Conservation (phyloP, 2,797 vertebrate species). For the Bufotes viridis region DNA sequence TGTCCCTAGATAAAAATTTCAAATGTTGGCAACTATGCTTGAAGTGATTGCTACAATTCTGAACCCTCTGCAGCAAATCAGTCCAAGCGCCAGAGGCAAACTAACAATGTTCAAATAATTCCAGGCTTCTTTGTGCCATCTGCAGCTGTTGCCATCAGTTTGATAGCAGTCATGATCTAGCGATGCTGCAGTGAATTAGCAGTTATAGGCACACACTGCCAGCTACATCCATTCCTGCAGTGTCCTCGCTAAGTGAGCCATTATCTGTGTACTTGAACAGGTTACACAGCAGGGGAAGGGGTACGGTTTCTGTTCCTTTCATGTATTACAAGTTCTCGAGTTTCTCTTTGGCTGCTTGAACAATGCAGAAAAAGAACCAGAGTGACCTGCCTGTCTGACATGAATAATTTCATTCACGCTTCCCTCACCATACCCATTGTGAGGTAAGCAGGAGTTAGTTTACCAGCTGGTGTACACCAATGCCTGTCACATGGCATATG, state of each 20-base stretch:
- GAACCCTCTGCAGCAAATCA: not conserved
- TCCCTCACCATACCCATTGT: conserved; percentile 57
- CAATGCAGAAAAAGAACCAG: conserved; percentile 41
- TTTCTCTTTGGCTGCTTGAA: conserved; percentile 49
- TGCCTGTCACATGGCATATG: conserved; percentile 22
- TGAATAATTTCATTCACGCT: conserved; percentile 59
- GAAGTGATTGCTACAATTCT: not conserved
- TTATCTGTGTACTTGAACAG: conserved; percentile 33
- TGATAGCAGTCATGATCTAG: not conserved
- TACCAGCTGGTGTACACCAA: conserved; percentile 37
- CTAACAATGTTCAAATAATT: not conserved
- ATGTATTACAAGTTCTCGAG: conserved; percentile 60
- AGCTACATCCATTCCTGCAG: not conserved
- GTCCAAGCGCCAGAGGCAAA: not conserved
- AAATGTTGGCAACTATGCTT: not conserved
- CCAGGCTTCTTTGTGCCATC: not conserved
- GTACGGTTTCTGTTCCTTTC: conserved; percentile 56
- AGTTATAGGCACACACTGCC: not conserved
- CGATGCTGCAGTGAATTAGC: conserved; percentile 1
- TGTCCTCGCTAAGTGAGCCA: conserved; percentile 1
- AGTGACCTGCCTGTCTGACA: conserved; percentile 50
- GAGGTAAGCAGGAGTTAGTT: conserved; percentile 46
- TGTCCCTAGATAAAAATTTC: not conserved
- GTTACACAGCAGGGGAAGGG: conserved; percentile 45
- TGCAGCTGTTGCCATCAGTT: not conserved